Evolutionary conservation across 1,140 invertebrate genomes (phyloP).

Genomic region (Bombus sibiricus): DNA sequence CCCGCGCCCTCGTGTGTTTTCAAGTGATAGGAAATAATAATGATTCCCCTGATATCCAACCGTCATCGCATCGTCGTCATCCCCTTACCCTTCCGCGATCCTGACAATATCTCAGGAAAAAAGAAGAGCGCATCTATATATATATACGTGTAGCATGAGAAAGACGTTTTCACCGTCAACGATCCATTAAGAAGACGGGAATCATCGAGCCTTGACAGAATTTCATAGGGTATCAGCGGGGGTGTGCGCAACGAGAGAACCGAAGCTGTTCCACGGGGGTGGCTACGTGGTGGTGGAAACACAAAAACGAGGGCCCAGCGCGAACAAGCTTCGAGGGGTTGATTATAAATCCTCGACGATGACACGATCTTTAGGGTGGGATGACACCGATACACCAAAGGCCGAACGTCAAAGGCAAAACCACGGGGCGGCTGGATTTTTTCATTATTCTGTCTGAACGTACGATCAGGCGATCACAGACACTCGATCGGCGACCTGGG

Average conservation of each 20-base stretch:
- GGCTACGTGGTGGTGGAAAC: neutral
- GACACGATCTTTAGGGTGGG: constrained; percentile 7
- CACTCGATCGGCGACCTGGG: neutral
- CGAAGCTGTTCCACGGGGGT: neutral
- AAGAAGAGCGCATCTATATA: neutral
- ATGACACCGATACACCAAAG: constrained; percentile 41
- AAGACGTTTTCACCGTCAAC: constrained; percentile 29
- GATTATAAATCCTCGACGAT: constrained; percentile 44
- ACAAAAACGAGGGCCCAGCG: constrained; percentile 11
- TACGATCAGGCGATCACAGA: neutral
- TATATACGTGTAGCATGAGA: neutral
- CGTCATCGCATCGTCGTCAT: neutral
- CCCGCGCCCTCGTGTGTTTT: neutral
- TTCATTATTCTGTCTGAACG: constrained; percentile 41
- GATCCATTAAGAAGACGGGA: constrained; percentile 40
- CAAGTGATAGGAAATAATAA: constrained; percentile 9
- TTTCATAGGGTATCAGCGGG: constrained; percentile 1
- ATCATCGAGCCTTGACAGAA: constrained; percentile 11
- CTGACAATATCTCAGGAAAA: constrained; percentile 1
- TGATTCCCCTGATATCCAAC: neutral
- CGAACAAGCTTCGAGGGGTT: constrained; percentile 20
- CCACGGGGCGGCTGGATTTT: neutral
- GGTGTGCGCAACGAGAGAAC: neutral
- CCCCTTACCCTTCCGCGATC: neutral
- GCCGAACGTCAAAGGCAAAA: constrained; percentile 35